A percentile compares a stretch with the other conserved stretches of the same genome.
These are phyloP conservation scores for Sebastes glaucus DNA, from an alignment of 2,797 vertebrate genomes.

Conservation along the genomic window DNA sequence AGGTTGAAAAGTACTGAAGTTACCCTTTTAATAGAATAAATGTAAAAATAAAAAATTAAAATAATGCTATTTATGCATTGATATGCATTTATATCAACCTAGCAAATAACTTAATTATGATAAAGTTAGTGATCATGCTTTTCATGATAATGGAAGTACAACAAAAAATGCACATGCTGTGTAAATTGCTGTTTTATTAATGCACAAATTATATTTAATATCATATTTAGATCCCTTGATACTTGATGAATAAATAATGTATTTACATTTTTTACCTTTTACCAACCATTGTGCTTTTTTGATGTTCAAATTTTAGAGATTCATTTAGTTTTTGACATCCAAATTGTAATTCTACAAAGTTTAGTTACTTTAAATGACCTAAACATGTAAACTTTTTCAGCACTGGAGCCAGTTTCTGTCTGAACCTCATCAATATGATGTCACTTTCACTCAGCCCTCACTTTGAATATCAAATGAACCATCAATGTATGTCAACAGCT, in stretches of 20 bases:
- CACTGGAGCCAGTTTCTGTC: background rate
- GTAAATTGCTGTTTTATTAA: too few species aligned
- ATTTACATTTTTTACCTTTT: background rate
- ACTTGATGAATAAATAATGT: background rate
- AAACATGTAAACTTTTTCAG: background rate
- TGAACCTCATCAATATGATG: slow-evolving; percentile 9
- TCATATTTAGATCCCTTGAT: background rate
- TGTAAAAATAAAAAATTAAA: too few species aligned
- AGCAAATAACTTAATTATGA: background rate
- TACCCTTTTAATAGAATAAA: too few species aligned
- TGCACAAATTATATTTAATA: background rate
- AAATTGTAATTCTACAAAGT: background rate
- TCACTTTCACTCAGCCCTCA: background rate
- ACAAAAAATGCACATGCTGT: background rate
- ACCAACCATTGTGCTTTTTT: background rate
- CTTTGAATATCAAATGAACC: slow-evolving; percentile 70
- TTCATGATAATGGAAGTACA: background rate
- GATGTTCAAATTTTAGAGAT: background rate
- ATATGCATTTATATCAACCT: background rate
- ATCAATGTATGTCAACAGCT: background rate
- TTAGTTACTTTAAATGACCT: background rate
- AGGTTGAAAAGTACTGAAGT: too few species aligned
- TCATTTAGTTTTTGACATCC: background rate
- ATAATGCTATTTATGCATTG: background rate
- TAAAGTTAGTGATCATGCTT: background rate